These are phyloP conservation scores for Lepidurus packardi DNA, from an alignment of 1,140 invertebrate species.

Conservation along the genomic window DNA sequence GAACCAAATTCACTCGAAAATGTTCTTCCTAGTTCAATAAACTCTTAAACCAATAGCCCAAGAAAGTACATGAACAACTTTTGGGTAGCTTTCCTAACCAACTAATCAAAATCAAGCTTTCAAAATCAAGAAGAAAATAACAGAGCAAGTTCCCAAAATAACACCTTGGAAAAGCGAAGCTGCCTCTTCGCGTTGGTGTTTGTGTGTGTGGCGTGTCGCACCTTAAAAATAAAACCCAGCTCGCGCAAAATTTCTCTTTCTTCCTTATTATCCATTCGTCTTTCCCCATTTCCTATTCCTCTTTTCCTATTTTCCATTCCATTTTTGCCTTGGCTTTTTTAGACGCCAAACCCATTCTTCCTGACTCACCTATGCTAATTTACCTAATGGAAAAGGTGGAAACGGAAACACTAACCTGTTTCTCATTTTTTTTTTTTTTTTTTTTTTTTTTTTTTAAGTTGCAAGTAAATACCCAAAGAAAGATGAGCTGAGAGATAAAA, in stretches of 20 bases:
- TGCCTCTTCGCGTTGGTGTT: neutral
- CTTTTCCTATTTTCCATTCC: neutral
- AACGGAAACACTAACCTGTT: constrained; percentile 26
- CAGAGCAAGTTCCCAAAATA: neutral
- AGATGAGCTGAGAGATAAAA: neutral
- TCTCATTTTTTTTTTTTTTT: constrained; percentile 30
- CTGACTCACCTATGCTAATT: neutral
- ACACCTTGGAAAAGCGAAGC: neutral
- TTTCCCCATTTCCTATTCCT: neutral
- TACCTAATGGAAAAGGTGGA: neutral
- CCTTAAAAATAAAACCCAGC: constrained; percentile 16
- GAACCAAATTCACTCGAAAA: too few species aligned
- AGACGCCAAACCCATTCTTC: neutral
- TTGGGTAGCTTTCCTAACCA: too few species aligned
- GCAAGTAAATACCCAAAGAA: neutral
- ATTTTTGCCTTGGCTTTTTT: neutral
- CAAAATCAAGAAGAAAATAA: too few species aligned
- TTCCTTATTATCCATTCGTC: neutral
- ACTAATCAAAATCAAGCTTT: too few species aligned
- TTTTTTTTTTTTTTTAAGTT: constrained; percentile 25
- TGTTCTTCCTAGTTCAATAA: too few species aligned
- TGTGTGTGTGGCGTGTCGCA: neutral
- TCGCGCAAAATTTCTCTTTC: neutral
- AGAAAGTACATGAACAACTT: too few species aligned
- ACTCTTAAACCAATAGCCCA: too few species aligned